Base-by-base conservation (phyloP, 2,113 vertebrate species). In the Mormoops blainvillei region DNA sequence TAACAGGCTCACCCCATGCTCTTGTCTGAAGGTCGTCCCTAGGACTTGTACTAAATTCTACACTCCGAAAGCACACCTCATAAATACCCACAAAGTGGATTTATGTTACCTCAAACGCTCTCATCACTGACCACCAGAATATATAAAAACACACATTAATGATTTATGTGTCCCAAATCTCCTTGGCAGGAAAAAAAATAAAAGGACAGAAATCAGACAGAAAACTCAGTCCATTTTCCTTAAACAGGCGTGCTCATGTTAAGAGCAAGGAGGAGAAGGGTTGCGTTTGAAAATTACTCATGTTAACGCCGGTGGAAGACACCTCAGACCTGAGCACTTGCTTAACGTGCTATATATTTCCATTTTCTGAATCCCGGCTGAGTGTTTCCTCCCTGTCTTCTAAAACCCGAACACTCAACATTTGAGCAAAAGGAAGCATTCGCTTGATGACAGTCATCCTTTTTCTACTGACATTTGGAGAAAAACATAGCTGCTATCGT, bases 161-260 rank as follows among this genome's bases (percentile, higher is more conserved):
- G 36, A 97, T 92, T 97, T 88, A 95, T 95, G 48, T 93, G 26
- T 52, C 89, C 81, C 86, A 89, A 85, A 94, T 88, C 52, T 78
- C 36, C 28, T 50, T 71, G 56, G 20, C 38, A 92, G 77, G 9
- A 87, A 38, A 93, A 76, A 71, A 41, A 63, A 87, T 33, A 8
- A 13, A 67, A 63, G 2, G 74, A 43, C 43, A 41, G 54, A 88
- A 50, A 24, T 80, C 78, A 90, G 50, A 11, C 33, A 83, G 90
- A 94, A 67, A 65, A 95, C 4, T 58, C 22, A 70, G 45, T 24
- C 4, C 15, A 1, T 85, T 94, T 15, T 54, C 33, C 74, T 87
- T 26, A 73, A 96, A 68, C 41, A 70, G 3, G 16, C 78, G 33
- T n/a, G n/a, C 63, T 76, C 33, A 73, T n/a, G 4, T 33, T n/a